Evolutionary conservation across 2,888 invertebrate genomes (phyloP), one percentile per base, ranked within the genome.

Genomic region (Conomelus anceps): DNA sequence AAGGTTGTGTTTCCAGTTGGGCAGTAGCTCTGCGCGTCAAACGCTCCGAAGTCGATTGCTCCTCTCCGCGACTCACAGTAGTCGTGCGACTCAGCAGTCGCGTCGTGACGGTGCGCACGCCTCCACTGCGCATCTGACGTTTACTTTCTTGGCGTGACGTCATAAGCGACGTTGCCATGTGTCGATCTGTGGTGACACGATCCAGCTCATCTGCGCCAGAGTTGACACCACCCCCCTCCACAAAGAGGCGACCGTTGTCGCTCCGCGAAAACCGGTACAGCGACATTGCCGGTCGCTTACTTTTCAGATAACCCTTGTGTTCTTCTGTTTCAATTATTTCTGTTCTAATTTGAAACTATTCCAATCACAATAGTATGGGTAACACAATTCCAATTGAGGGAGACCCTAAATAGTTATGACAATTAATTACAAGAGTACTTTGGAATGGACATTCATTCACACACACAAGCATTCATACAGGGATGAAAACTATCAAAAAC

Each of bases 81-180:
- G 98, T 98, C 92, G 98, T 97, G 93, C 98, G 98, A 91, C 97
- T 95, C 88, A 98, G 96, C 91, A 98, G 97, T 92, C 97, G 96
- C 85, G 98, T 97, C 24, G 97, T 98, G 91, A 98, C 97, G 91
- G 97, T 95, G 90, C 97, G 95, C 92, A 96, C 96, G 84, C 97
- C 97, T 20, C 90, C 91, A 26, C 86, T 86, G 20, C 86, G 24
- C 24, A 26, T 24, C 23, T 24, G 26, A 88, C 88, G 88, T 90
- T 89, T 24, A 87, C 85, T 34, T 85, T 41, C 85, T 23, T 86
- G 85, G n/a, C 24, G 24, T 22, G 86, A 86, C 22, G 86, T 26
- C 24, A 86, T 29, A 93, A 97, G 96, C 94, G 97, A 97, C 92
- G 97, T 97, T 93, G 97, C 96, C 92, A 97, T 94, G 92, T 96